Percentiles rank a stretch among this genome's conserved stretches.
These are phyloP conservation scores for Enteromius afrohamiltoni DNA, from an alignment of 2,797 vertebrate genomes.

Conservation along the genomic window DNA sequence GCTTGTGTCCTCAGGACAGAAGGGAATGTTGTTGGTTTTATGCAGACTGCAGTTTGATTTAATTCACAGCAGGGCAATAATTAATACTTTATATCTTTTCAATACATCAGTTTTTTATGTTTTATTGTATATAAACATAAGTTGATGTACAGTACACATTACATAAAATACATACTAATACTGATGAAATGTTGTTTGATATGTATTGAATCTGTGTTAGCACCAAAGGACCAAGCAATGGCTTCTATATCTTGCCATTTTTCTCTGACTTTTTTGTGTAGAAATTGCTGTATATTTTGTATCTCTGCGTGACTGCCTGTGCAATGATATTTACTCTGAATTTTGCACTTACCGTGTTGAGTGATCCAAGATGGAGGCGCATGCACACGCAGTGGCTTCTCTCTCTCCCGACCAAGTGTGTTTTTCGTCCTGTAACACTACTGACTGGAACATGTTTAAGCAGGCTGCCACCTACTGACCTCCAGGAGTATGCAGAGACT, in stretches of 20 bases:
- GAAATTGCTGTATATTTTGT: no score
- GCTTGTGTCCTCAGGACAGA: conserved; percentile 22
- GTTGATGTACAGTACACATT: background rate
- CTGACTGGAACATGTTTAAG: no score
- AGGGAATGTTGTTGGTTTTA: conserved; percentile 19
- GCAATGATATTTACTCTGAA: background rate
- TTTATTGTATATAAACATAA: background rate
- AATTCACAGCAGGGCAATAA: conserved; percentile 14
- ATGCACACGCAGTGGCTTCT: no score
- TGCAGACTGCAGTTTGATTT: conserved; percentile 39
- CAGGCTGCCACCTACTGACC: no score
- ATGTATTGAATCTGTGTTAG: no score
- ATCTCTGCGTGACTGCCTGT: no score
- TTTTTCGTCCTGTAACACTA: no score
- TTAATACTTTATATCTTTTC: background rate
- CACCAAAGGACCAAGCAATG: background rate
- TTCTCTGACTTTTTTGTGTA: no score
- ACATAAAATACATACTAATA: background rate
- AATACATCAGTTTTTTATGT: no score
- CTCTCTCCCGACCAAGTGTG: no score
- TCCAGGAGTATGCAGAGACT: no score
- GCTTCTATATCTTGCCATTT: background rate
- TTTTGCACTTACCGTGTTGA: background rate
- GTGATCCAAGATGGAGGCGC: no score
- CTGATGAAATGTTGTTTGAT: background rate